These are phyloP conservation scores for Babylonia areolata DNA, from an alignment of 1,140 invertebrate species.

Conservation along the genomic window DNA sequence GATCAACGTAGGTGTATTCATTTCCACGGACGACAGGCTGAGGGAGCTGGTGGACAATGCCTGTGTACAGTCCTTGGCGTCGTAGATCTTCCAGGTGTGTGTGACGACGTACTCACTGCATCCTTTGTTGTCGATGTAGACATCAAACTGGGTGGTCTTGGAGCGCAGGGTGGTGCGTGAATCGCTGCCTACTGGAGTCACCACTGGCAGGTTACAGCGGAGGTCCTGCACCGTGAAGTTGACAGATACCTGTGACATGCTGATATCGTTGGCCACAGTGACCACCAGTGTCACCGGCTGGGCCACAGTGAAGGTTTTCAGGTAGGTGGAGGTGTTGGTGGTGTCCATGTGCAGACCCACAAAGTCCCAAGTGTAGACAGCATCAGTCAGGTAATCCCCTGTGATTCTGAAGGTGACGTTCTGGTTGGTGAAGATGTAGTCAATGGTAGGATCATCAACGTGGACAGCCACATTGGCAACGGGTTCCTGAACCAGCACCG, in stretches of 20 bases:
- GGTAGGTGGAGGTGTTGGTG: not conserved
- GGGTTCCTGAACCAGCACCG: slow-evolving; percentile 15
- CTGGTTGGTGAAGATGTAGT: slow-evolving; percentile 47
- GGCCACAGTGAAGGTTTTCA: not conserved
- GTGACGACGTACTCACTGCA: slow-evolving; percentile 56
- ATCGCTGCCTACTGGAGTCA: slow-evolving; percentile 44
- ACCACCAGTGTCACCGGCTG: slow-evolving; percentile 25
- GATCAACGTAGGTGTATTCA: slow-evolving; percentile 36
- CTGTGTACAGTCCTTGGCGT: slow-evolving; percentile 43
- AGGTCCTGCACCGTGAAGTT: slow-evolving; percentile 55
- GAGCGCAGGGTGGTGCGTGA: slow-evolving; percentile 49
- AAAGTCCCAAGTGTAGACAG: slow-evolving; percentile 39
- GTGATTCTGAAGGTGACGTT: slow-evolving; percentile 36
- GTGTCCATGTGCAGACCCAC: not conserved
- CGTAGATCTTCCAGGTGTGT: slow-evolving; percentile 60
- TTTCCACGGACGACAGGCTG: slow-evolving; percentile 49
- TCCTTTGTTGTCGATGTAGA: slow-evolving; percentile 48
- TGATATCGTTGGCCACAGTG: slow-evolving; percentile 2
- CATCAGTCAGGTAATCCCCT: slow-evolving; percentile 29
- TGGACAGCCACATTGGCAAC: slow-evolving; percentile 1
- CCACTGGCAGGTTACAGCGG: slow-evolving; percentile 52
- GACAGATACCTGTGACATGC: slow-evolving; percentile 4
- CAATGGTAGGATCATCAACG: slow-evolving; percentile 30
- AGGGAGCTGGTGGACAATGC: slow-evolving; percentile 48
- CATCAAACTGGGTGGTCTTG: slow-evolving; percentile 52